A percentile compares a stretch with the other conserved stretches of the same genome.
These are phyloP conservation scores for Eueremaeus valkanovi DNA, from an alignment of 2,888 invertebrate species.

Conservation along the genomic window DNA sequence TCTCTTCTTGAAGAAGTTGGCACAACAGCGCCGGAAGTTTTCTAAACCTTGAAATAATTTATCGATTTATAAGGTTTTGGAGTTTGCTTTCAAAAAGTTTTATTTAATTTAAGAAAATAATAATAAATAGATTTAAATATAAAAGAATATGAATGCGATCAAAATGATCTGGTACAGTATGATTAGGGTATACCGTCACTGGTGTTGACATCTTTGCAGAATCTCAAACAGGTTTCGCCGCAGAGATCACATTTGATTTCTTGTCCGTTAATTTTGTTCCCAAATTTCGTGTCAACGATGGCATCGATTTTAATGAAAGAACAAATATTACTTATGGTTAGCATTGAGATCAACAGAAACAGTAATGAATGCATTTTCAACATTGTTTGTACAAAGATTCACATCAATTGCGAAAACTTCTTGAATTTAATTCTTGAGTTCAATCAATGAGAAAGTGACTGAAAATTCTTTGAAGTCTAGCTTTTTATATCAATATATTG, in stretches of 20 bases:
- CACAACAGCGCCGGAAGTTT: neutral
- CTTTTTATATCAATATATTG: no score
- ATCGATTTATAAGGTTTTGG: neutral
- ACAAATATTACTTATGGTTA: neutral
- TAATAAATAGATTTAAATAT: neutral
- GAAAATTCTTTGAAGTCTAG: no score
- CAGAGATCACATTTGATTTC: neutral
- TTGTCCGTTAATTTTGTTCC: neutral
- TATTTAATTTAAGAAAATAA: neutral
- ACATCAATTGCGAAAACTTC: no score
- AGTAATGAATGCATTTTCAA: conserved; percentile 7
- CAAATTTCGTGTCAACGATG: conserved; percentile 1
- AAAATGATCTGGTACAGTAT: neutral
- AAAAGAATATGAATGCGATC: neutral
- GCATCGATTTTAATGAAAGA: conserved; percentile 18
- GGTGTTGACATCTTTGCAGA: neutral
- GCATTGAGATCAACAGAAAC: neutral
- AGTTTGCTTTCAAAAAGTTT: no score
- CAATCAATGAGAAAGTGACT: no score
- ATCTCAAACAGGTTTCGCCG: neutral
- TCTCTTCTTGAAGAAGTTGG: conserved; percentile 12
- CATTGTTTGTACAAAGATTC: no score
- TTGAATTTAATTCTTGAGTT: no score
- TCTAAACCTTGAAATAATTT: neutral
- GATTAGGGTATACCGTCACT: neutral